phyloP scores from a whole-genome alignment of 2,113 vertebrate genomes.

The Ibidorhyncha struthersii region DNA sequence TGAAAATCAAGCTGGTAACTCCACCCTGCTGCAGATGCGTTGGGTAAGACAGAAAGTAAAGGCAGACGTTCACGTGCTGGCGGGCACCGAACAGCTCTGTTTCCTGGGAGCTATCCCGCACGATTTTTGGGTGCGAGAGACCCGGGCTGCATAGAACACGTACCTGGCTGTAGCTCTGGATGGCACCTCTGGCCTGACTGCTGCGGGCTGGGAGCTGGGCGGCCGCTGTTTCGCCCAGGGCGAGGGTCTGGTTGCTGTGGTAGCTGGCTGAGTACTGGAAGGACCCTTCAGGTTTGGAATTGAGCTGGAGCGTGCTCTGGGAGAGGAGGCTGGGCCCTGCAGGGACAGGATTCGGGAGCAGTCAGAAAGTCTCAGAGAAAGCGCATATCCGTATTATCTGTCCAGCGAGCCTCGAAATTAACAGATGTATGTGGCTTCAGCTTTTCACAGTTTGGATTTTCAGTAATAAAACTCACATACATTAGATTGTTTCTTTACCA shows the following conservation, averaged over 20 bases:
- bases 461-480: constrained; percentile 29
- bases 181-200: constrained; percentile 86
- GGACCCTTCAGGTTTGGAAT: constrained; percentile 95
- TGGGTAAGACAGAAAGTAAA: not conserved
- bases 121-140: not conserved
- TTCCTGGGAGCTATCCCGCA: not conserved
- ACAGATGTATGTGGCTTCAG: constrained; percentile 25
- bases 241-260: constrained; percentile 98
- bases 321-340: constrained; percentile 95
- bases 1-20: not conserved
- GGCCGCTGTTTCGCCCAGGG: constrained; percentile 86
- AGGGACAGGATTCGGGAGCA: constrained; percentile 82
- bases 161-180: constrained; percentile 98
- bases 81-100: fast-evolving
- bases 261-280: constrained; percentile 98
- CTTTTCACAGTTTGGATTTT: constrained; percentile 52
- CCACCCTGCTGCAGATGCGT: not conserved
- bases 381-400: constrained; percentile 79
- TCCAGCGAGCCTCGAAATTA: constrained; percentile 67
- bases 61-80: not conserved
- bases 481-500: not conserved
- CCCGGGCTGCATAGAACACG: not conserved
- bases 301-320: constrained; percentile 98
- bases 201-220: constrained; percentile 86
- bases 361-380: constrained; percentile 82